A percentile compares a stretch with the other conserved stretches of the same genome.
These are phyloP conservation scores for Alectura lathami DNA, from an alignment of 2,113 vertebrate genomes.

Conservation along the genomic window DNA sequence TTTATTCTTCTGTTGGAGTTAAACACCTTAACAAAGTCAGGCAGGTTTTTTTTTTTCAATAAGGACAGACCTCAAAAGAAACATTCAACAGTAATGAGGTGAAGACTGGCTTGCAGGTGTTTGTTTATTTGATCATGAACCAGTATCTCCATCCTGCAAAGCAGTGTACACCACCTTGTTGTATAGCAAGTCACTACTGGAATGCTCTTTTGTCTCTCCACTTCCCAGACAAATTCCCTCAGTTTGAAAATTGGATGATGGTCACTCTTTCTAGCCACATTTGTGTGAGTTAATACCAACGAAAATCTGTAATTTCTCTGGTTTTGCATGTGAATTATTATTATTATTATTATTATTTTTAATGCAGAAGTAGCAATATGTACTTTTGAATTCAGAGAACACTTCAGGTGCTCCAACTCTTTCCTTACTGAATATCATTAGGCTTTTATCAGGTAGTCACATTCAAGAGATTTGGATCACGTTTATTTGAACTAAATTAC, in stretches of 20 bases:
- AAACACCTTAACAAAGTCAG: neutral
- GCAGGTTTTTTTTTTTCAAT: neutral
- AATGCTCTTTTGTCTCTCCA: neutral
- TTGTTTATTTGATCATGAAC: neutral
- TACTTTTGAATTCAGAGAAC: neutral
- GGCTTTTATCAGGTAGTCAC: neutral
- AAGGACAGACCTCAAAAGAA: neutral
- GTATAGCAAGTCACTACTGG: neutral
- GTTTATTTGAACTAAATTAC: neutral
- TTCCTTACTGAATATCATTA: no score
- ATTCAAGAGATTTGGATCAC: neutral
- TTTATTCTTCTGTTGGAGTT: neutral
- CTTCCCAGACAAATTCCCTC: neutral
- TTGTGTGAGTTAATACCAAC: neutral
- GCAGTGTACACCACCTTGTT: accelerated
- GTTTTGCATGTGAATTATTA: no score
- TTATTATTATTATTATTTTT: no score
- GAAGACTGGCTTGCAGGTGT: neutral
- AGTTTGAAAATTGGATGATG: neutral
- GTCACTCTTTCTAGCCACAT: neutral
- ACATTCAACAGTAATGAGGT: accelerated
- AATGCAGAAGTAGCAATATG: neutral
- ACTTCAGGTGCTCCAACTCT: neutral
- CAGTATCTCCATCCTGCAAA: neutral
- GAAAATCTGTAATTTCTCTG: neutral